phyloP scores from a whole-genome alignment of 2,888 invertebrate genomes.

The Cataglyphis cursor region DNA sequence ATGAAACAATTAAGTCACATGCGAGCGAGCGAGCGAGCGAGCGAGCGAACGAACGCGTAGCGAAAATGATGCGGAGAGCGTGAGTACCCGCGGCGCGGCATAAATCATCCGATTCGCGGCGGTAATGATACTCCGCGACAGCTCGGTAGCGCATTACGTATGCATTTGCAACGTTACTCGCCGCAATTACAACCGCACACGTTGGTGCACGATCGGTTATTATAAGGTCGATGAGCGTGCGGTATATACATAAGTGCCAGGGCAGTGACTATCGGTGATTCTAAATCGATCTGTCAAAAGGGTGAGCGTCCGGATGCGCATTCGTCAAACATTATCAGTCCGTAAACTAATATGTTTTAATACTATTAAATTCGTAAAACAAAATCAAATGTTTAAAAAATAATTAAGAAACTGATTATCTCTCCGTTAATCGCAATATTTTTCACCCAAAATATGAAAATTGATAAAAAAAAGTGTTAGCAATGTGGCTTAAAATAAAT shows the following conservation, averaged over 20 bases:
- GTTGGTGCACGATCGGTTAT: constrained; percentile 39
- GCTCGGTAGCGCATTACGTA: constrained; percentile 70
- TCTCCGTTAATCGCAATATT: no score
- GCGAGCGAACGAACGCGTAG: constrained; percentile 8
- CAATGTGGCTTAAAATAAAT: no score
- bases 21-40: constrained; percentile 3
- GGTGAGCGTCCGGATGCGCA: constrained; percentile 30
- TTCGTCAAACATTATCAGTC: constrained; percentile 9
- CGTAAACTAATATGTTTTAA: not conserved
- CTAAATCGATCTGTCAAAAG: constrained; percentile 75
- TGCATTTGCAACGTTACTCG: constrained; percentile 65
- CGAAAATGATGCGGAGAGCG: constrained; percentile 28
- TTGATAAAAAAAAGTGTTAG: no score
- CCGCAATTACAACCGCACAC: constrained; percentile 69
- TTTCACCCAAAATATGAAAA: no score
- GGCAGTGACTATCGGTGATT: constrained; percentile 63
- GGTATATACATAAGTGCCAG: not conserved
- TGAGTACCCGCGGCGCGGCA: constrained; percentile 54
- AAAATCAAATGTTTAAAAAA: not conserved
- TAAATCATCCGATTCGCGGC: constrained; percentile 67
- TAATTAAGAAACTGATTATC: not conserved
- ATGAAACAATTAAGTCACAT: constrained; percentile 53
- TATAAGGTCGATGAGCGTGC: constrained; percentile 7
- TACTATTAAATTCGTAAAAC: not conserved
- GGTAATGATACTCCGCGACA: constrained; percentile 70